Evolutionary conservation across 1,140 invertebrate genomes (phyloP).

Genomic region (Neuroterus valhalla): DNA sequence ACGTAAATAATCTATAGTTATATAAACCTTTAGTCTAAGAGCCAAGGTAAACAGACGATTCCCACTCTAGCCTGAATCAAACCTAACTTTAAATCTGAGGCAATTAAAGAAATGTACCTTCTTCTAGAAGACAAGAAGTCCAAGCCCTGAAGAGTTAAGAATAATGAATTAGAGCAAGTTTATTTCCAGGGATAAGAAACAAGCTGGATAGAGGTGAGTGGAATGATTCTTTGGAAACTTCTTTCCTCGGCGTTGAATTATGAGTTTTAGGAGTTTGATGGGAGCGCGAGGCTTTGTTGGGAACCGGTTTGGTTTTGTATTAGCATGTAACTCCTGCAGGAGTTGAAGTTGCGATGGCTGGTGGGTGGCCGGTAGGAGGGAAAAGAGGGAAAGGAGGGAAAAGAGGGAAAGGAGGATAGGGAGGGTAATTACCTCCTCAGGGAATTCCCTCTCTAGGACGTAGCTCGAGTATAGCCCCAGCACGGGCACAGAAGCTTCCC

Average conservation of each 20-base stretch:
- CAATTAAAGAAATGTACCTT: too few species aligned
- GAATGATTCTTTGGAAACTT: conserved; percentile 2
- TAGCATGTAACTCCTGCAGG: conserved; percentile 72
- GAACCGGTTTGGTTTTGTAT: conserved; percentile 71
- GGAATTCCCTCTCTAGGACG: conserved; percentile 60
- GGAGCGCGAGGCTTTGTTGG: conserved; percentile 58
- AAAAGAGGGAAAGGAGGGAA: conserved; percentile 37
- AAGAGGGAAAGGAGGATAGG: conserved; percentile 49
- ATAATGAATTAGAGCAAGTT: too few species aligned
- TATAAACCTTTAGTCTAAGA: too few species aligned
- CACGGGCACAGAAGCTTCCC: conserved; percentile 66
- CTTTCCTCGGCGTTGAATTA: conserved; percentile 3
- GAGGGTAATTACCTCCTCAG: conserved; percentile 72
- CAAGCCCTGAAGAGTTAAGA: too few species aligned
- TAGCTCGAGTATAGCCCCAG: conserved; percentile 60
- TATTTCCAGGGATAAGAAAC: background rate
- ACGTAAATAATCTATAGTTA: too few species aligned
- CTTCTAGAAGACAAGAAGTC: too few species aligned
- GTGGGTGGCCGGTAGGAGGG: conserved; percentile 60
- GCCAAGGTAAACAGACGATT: too few species aligned
- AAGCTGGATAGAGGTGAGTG: background rate
- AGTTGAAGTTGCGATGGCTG: conserved; percentile 70
- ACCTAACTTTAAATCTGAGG: too few species aligned
- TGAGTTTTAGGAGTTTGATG: conserved; percentile 58
- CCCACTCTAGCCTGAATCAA: too few species aligned